phyloP scores from a whole-genome alignment of 2,113 vertebrate species.

The Mirounga angustirostris region DNA sequence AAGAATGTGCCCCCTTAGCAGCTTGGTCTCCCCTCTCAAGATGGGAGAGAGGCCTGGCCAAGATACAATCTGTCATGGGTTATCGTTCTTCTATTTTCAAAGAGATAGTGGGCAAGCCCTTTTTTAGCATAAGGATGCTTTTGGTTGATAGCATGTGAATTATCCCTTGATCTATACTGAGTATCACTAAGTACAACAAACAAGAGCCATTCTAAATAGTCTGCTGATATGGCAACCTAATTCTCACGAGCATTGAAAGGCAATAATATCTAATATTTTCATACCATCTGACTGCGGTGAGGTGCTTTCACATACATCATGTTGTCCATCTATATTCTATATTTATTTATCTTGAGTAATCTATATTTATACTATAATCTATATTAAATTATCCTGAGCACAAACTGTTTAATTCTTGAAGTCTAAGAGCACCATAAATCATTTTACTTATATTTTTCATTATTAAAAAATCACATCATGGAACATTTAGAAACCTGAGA shows the following conservation, averaged over 20 bases:
- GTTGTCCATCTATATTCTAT: background rate
- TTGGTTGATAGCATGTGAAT: conserved; percentile 5
- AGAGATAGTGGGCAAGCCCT: background rate
- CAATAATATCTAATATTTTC: background rate
- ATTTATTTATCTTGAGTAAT: background rate
- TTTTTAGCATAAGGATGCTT: background rate
- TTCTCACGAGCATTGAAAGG: background rate
- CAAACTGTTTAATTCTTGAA: conserved; percentile 34
- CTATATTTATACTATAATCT: too few relatives aligned
- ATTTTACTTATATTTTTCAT: background rate
- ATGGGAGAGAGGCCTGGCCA: background rate
- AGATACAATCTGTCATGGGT: background rate
- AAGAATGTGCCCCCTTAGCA: background rate
- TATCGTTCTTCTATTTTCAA: conserved; percentile 38
- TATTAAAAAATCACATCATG: background rate
- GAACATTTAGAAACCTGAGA: conserved; percentile 46
- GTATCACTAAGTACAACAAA: background rate
- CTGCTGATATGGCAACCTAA: background rate
- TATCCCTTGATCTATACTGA: background rate
- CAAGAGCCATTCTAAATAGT: background rate
- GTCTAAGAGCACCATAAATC: background rate
- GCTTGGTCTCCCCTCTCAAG: background rate
- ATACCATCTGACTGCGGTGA: background rate
- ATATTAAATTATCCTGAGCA: conserved; percentile 18
- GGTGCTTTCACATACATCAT: background rate